Percentiles rank a stretch among this genome's conserved stretches.
These are phyloP conservation scores for Acanthiza pusilla DNA, from an alignment of 2,797 vertebrate species.

Conservation along the genomic window DNA sequence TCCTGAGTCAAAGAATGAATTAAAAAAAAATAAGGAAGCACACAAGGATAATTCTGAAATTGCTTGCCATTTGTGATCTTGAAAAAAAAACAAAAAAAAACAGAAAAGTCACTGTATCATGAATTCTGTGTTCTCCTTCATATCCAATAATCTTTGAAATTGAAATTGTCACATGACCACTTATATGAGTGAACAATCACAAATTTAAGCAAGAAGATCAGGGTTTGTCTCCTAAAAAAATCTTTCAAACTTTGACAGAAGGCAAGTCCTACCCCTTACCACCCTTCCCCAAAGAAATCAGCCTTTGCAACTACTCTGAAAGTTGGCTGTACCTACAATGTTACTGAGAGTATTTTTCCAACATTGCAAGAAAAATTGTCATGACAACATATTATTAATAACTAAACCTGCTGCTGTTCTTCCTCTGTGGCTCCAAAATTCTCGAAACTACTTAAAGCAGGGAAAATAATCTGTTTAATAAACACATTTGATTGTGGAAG, in stretches of 20 bases:
- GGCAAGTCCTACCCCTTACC: not conserved
- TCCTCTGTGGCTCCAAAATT: constrained; percentile 46
- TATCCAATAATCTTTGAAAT: not conserved
- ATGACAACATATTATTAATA: constrained; percentile 70
- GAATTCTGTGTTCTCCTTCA: not conserved
- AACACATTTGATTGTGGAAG: constrained; percentile 29
- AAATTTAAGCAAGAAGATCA: not conserved
- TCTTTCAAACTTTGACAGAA: not conserved
- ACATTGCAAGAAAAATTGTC: constrained; percentile 53
- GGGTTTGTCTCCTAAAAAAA: not conserved
- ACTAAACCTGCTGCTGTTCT: constrained; percentile 48
- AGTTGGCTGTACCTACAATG: constrained; percentile 11
- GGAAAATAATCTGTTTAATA: constrained; percentile 46
- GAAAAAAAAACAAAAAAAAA: too few relatives aligned
- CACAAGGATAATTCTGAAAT: not conserved
- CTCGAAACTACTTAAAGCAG: constrained; percentile 40
- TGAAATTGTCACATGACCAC: not conserved
- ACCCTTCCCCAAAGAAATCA: not conserved
- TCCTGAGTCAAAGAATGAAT: not conserved
- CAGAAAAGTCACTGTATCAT: not conserved
- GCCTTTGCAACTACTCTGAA: not conserved
- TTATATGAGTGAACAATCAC: not conserved
- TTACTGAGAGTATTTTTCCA: constrained; percentile 40
- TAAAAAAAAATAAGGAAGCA: not conserved
- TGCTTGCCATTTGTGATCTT: not conserved